phyloP scores from a whole-genome alignment of 1,140 invertebrate genomes.

The Parapsyche elsis region DNA sequence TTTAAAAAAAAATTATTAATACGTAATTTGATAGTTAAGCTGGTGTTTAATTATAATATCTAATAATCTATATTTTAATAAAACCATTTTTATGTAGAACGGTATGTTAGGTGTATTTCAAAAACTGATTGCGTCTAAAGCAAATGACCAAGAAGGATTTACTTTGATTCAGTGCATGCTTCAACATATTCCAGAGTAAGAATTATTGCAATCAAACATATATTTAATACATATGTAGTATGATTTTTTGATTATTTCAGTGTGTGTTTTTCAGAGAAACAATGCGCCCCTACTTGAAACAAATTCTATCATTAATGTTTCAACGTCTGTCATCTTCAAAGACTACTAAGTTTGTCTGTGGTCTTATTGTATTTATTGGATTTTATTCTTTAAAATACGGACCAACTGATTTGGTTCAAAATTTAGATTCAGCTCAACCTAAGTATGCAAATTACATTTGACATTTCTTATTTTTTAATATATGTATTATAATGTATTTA shows the following conservation, averaged over 20 bases:
- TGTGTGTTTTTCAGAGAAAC: constrained; percentile 67
- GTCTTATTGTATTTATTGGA: constrained; percentile 90
- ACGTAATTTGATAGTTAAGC: no score
- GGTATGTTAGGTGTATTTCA: constrained; percentile 95
- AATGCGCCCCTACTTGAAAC: constrained; percentile 82
- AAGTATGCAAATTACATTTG: constrained; percentile 70
- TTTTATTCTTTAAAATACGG: constrained; percentile 86
- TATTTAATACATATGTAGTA: constrained; percentile 15
- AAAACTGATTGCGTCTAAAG: constrained; percentile 94
- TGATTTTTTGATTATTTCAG: not conserved
- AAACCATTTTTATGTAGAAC: no score
- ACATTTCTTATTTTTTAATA: not conserved
- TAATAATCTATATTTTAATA: constrained; percentile 62
- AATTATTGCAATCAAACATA: not conserved
- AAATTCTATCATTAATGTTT: constrained; percentile 92
- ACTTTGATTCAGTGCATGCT: constrained; percentile 88
- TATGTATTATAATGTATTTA: not conserved
- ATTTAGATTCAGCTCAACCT: constrained; percentile 88
- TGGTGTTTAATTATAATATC: no score
- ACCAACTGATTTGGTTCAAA: constrained; percentile 75
- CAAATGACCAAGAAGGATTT: constrained; percentile 97
- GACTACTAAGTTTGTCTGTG: constrained; percentile 93
- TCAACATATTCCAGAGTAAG: constrained; percentile 73
- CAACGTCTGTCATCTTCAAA: constrained; percentile 91
- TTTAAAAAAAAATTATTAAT: no score